Base-by-base conservation (phyloP, 2,797 vertebrate genomes). In the Channa striata region DNA sequence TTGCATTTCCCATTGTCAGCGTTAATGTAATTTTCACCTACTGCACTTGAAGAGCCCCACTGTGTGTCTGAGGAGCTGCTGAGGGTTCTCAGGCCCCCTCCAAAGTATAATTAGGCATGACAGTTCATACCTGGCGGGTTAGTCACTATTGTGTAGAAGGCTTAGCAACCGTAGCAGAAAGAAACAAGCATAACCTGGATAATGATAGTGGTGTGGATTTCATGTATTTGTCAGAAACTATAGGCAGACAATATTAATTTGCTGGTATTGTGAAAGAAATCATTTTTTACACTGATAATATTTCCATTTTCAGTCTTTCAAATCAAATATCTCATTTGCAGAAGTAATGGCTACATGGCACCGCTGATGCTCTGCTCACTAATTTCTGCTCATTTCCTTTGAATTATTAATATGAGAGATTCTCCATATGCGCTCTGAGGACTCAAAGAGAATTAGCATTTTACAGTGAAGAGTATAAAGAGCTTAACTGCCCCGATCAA, bases 341-440 rank as follows among this genome's bases (percentile, higher is more conserved):
- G 95, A 96, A 96, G 94, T 96, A 96, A 97, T 96, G 95, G 94
- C 59, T 87, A 91, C 88, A 89, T 93, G 95, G 95, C 80, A 86
- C 59, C 57, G 20, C 81, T 52, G 72, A 74, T 17, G 68, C 94
- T 94, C 93, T 89, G 93, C 93, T 95, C 95, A 96, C 95, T 96
- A 94, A 96, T 96, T 97, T 96, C 94, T 95, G 95, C 96, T 96
- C 95, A 93, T 96, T 96, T 95, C 94, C 94, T 92, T 94, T 97
- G 93, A 97, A 98, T 97, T 97, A 97, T 97, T 96, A 95, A 96
- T 95, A 93, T 87, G 93, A 95, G 92, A 97, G 95, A 96, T 95
- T 95, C 93, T 94, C 95, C 96, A 97, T 96, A 96, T 96, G 96
- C 94, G 96, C 94, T 93, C 94, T 88, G 93, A 95, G 93, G 92